These are phyloP conservation scores for Eilema griseolum DNA, from an alignment of 2,888 invertebrate species.

Conservation along the genomic window DNA sequence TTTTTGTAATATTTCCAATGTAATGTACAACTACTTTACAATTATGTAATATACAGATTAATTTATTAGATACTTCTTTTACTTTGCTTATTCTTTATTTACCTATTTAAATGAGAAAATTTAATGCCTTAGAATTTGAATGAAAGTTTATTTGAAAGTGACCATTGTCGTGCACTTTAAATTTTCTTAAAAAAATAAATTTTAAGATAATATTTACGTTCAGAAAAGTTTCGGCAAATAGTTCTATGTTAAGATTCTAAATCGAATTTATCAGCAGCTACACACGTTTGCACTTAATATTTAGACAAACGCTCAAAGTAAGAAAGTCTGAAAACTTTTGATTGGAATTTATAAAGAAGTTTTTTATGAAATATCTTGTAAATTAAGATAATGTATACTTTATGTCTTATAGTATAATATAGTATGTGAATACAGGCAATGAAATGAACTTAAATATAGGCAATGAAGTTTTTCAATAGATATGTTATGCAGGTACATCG, in stretches of 20 bases:
- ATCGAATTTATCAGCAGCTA: neutral
- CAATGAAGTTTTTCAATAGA: no score
- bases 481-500: no score
- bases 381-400: neutral
- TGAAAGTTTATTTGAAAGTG: neutral
- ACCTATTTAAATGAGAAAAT: neutral
- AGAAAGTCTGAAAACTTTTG: neutral
- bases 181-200: neutral
- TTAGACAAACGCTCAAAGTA: neutral
- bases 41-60: no score
- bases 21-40: no score
- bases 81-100: no score
- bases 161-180: neutral
- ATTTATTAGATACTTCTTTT: no score
- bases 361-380: neutral
- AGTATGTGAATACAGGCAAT: no score
- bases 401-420: no score
- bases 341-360: neutral
- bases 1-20: no score
- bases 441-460: no score
- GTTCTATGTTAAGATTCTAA: neutral
- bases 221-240: neutral
- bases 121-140: neutral
- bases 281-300: slow-evolving; percentile 7
- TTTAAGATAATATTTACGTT: neutral